Evolutionary conservation across 2,113 vertebrate species (phyloP).

Genomic region (Athene cunicularia): DNA sequence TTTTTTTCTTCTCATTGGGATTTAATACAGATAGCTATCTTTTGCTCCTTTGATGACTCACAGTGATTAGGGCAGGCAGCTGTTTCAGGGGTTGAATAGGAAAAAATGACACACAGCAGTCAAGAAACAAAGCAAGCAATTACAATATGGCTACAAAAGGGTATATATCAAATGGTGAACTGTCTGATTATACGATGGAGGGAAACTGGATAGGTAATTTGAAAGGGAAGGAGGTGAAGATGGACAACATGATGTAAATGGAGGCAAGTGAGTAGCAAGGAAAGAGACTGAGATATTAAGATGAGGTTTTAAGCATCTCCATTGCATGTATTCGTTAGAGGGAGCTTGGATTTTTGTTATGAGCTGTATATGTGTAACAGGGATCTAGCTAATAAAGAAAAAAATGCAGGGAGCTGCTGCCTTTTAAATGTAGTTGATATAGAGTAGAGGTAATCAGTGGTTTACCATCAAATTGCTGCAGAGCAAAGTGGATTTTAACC

Average conservation of each 20-base stretch:
- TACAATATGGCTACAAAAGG: not conserved
- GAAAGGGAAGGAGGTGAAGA: not conserved
- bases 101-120: not conserved
- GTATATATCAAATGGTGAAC: not conserved
- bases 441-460: not conserved
- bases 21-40: not conserved
- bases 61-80: not conserved
- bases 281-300: not conserved
- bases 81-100: not conserved
- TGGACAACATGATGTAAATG: not conserved
- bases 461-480: not conserved
- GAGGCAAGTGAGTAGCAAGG: not conserved
- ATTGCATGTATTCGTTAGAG: not conserved
- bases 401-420: not conserved
- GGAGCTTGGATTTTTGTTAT: not conserved
- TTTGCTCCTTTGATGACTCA: not conserved
- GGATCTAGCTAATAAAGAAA: not conserved
- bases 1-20: not conserved
- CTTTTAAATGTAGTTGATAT: not conserved
- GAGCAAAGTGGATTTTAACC: not conserved
- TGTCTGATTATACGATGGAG: not conserved
- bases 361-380: not conserved
- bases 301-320: not conserved
- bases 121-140: constrained; percentile 15
- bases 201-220: not conserved